Conservation (phyloP, 2,797 vertebrate species). For the Podargus strigoides region DNA sequence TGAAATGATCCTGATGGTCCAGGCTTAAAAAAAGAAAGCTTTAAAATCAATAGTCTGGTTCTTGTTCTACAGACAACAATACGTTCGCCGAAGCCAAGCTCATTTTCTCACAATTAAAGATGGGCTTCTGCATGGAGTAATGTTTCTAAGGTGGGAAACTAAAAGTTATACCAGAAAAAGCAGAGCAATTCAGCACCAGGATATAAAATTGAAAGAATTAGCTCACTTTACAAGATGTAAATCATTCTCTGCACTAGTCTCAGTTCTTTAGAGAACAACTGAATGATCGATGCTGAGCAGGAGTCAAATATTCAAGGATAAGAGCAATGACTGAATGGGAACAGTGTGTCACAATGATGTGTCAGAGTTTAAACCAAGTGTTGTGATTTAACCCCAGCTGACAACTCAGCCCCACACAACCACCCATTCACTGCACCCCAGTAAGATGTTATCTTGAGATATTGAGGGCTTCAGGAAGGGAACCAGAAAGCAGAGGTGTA, state of each 20-base stretch:
- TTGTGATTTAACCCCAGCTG: too few species aligned
- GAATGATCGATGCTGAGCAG: neutral
- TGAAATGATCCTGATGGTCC: neutral
- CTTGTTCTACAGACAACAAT: neutral
- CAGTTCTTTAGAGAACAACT: neutral
- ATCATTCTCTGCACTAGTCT: neutral
- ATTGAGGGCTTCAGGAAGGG: neutral
- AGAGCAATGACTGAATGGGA: neutral
- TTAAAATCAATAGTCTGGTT: neutral
- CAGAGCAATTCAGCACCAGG: neutral
- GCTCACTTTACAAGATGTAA: neutral
- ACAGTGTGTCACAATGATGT: rapidly evolving
- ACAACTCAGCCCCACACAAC: too few species aligned
- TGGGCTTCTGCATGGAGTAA: neutral
- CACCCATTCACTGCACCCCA: too few species aligned
- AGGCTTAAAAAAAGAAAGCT: neutral
- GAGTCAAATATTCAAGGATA: neutral
- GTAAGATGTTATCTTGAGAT: neutral
- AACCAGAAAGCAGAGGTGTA: neutral
- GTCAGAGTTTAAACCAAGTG: neutral
- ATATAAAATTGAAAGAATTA: neutral
- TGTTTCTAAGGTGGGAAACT: neutral
- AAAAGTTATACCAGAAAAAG: neutral
- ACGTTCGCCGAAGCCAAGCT: neutral
- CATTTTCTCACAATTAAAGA: neutral